Evolutionary conservation across 92 coral and sea anemone genomes (phyloP).

Genomic region (Epizoanthus illoricatus): DNA sequence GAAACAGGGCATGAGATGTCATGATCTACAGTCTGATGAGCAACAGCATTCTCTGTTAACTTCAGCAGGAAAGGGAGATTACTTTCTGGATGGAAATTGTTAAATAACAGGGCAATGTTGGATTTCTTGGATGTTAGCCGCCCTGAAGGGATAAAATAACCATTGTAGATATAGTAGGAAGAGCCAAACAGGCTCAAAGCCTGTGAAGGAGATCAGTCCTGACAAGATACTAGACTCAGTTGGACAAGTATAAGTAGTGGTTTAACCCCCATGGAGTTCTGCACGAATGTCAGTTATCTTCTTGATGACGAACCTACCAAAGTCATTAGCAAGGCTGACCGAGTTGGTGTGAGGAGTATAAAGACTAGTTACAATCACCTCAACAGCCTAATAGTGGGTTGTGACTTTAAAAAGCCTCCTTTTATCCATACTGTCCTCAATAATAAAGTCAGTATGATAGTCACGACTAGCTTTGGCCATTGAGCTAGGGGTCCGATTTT

Average conservation of each 20-base stretch:
- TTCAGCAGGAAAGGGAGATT: slow-evolving; percentile 29
- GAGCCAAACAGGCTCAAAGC: slow-evolving; percentile 19
- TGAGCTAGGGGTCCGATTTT: too few species aligned
- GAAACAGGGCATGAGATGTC: slow-evolving; percentile 6
- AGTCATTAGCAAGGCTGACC: slow-evolving; percentile 40
- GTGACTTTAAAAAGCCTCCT: slow-evolving; percentile 44
- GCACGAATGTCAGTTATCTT: slow-evolving; percentile 44
- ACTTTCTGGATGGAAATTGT: slow-evolving; percentile 28
- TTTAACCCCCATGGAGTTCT: neutral
- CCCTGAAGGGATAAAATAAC: slow-evolving; percentile 9
- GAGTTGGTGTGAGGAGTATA: slow-evolving; percentile 43
- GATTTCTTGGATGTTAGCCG: slow-evolving; percentile 19
- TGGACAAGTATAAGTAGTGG: neutral
- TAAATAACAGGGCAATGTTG: slow-evolving; percentile 5
- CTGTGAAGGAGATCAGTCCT: slow-evolving; percentile 3
- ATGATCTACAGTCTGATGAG: slow-evolving; percentile 32
- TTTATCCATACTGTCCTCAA: slow-evolving; percentile 41
- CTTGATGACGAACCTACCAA: slow-evolving; percentile 45
- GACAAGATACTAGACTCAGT: neutral
- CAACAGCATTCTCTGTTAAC: slow-evolving; percentile 34
- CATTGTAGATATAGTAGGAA: neutral
- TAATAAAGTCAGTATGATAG: slow-evolving; percentile 41
- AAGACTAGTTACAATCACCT: slow-evolving; percentile 17
- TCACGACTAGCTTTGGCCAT: slow-evolving; percentile 11
- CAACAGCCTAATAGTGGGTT: slow-evolving; percentile 32